phyloP scores from a whole-genome alignment of 2,113 vertebrate genomes.

The Leptobrachium leishanense region DNA sequence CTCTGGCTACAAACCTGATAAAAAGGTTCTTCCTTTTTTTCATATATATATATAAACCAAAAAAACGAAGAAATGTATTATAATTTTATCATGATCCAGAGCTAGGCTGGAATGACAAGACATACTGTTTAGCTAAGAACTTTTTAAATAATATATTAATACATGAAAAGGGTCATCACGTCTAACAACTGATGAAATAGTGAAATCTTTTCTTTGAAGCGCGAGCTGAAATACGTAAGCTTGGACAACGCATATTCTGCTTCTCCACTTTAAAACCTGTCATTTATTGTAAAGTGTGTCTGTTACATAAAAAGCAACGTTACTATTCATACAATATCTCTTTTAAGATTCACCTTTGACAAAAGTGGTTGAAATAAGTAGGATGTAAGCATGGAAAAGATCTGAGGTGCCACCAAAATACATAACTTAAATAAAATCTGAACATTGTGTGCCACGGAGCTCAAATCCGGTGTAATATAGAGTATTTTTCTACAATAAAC shows the following conservation, averaged over 20 bases:
- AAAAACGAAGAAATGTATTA: not conserved
- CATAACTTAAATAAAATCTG: not conserved
- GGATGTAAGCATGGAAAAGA: slow-evolving; percentile 6
- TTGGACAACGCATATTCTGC: slow-evolving; percentile 9
- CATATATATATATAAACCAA: too few species aligned
- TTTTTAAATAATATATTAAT: slow-evolving; percentile 32
- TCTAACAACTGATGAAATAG: slow-evolving; percentile 10
- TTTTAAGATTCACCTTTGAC: slow-evolving; percentile 30
- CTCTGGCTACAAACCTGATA: too few species aligned
- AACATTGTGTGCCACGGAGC: too few species aligned
- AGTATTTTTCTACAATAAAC: too few species aligned
- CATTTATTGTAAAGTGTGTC: slow-evolving; percentile 12
- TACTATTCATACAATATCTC: slow-evolving; percentile 23
- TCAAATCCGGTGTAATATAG: too few species aligned
- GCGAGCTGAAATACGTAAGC: slow-evolving; percentile 17
- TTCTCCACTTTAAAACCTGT: slow-evolving; percentile 13
- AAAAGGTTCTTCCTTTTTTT: too few species aligned
- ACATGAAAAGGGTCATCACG: slow-evolving; percentile 17
- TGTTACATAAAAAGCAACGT: not conserved
- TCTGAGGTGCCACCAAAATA: slow-evolving; percentile 10
- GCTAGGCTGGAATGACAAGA: slow-evolving; percentile 18
- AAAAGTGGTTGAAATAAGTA: slow-evolving; percentile 4
- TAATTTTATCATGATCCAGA: not conserved
- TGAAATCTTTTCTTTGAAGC: slow-evolving; percentile 33
- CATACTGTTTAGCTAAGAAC: slow-evolving; percentile 17